Percentiles rank a stretch among this genome's conserved stretches.
phyloP scores from a whole-genome alignment of 1,140 invertebrate species.

The Propsilocerus akamusi region DNA sequence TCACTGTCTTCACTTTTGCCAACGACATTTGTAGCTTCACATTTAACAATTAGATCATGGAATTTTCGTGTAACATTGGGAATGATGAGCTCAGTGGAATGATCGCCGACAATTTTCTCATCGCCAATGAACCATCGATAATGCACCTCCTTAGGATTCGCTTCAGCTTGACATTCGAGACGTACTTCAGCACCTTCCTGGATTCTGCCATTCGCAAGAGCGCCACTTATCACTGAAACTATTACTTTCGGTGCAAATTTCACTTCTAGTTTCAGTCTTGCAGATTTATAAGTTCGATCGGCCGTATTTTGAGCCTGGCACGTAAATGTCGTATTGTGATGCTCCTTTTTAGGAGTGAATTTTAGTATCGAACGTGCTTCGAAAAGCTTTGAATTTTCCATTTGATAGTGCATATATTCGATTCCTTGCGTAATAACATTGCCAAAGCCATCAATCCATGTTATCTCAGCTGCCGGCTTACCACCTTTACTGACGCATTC shows the following conservation, averaged over 20 bases:
- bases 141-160: constrained; percentile 52
- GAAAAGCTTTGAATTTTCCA: constrained; percentile 42
- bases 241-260: constrained; percentile 74
- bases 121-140: constrained; percentile 59
- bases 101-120: constrained; percentile 39
- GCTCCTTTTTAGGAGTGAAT: constrained; percentile 50
- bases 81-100: constrained; percentile 25
- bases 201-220: constrained; percentile 41
- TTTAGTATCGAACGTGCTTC: constrained; percentile 51
- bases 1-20: constrained; percentile 57
- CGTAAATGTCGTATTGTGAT: constrained; percentile 59
- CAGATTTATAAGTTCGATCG: constrained; percentile 43
- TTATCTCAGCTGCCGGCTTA: constrained; percentile 64
- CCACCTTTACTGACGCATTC: constrained; percentile 57
- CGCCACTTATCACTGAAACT: constrained; percentile 35
- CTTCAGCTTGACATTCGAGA: constrained; percentile 54
- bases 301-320: constrained; percentile 59
- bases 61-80: constrained; percentile 45
- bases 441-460: constrained; percentile 55
- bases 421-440: constrained; percentile 42
- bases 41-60: constrained; percentile 58
- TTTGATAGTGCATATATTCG: constrained; percentile 35
- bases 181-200: constrained; percentile 63
- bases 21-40: constrained; percentile 60
- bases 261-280: constrained; percentile 45